Conservation (phyloP, 2,888 invertebrate genomes). For the Chelonus formosanus region DNA sequence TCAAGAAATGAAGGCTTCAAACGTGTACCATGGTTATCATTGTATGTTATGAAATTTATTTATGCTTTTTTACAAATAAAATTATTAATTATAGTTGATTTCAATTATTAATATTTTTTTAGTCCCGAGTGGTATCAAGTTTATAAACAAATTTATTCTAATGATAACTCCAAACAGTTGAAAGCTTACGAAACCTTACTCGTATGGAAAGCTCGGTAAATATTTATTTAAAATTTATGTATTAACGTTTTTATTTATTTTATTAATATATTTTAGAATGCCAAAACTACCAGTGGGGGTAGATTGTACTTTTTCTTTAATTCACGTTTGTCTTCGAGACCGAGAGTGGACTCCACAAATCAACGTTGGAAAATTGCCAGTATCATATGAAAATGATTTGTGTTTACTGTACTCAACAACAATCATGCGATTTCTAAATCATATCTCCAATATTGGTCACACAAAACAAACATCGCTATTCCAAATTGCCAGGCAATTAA, state of each 20-base stretch:
- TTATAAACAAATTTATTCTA: constrained; percentile 57
- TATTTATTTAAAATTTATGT: not conserved
- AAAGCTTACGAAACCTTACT: constrained; percentile 54
- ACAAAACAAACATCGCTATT: constrained; percentile 67
- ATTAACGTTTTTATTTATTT: not conserved
- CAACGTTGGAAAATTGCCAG: constrained; percentile 48
- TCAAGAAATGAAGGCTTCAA: constrained; percentile 45
- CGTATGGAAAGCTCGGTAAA: constrained; percentile 61
- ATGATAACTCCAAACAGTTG: constrained; percentile 50
- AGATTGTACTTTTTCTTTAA: constrained; percentile 57
- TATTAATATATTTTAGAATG: constrained; percentile 43
- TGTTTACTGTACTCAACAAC: constrained; percentile 72
- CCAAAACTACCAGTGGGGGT: constrained; percentile 57
- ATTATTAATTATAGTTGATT: constrained; percentile 6
- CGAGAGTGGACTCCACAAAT: constrained; percentile 56
- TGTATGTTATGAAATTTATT: constrained; percentile 45
- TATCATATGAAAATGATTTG: constrained; percentile 65
- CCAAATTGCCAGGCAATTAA: constrained; percentile 71
- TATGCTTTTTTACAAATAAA: constrained; percentile 11
- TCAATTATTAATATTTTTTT: not conserved
- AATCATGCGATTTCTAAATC: constrained; percentile 74
- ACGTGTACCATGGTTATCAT: constrained; percentile 56
- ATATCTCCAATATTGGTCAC: constrained; percentile 70
- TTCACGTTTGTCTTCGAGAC: constrained; percentile 59
- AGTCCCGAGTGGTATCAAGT: constrained; percentile 59